phyloP scores from a whole-genome alignment of 2,113 vertebrate species.

The Chamaea fasciata region DNA sequence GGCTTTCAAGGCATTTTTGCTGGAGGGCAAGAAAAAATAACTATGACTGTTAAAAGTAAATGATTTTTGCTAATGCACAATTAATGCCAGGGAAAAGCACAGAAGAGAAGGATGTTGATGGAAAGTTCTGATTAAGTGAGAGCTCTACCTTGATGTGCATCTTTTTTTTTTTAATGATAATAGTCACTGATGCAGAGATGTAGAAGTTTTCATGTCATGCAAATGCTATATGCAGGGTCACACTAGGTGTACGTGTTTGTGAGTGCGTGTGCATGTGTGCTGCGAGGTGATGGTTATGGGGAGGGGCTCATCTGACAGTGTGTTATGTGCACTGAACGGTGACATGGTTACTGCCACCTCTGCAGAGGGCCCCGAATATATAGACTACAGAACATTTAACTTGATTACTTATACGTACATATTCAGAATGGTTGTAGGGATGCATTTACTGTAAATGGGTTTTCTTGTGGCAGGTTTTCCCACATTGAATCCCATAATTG shows the following conservation, averaged over 20 bases:
- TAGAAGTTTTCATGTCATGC: conserved; percentile 82
- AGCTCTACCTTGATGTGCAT: conserved; percentile 82
- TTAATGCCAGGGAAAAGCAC: conserved; percentile 94
- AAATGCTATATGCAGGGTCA: conserved; percentile 70
- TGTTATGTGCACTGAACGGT: conserved; percentile 84
- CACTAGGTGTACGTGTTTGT: conserved; percentile 41
- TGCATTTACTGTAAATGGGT: conserved; percentile 69
- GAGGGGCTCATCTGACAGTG: conserved; percentile 77
- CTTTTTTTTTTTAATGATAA: conserved; percentile 73
- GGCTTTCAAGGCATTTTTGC: conserved; percentile 99
- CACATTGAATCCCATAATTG: conserved; percentile 73
- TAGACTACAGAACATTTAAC: conserved; percentile 79
- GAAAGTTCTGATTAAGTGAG: conserved; percentile 93
- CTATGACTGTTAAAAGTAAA: conserved; percentile 99
- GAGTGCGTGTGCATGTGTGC: neutral
- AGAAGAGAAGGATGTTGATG: conserved; percentile 85
- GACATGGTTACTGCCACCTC: conserved; percentile 82
- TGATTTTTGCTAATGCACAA: conserved; percentile 99
- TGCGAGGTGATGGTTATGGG: conserved; percentile 64
- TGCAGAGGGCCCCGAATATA: conserved; percentile 77
- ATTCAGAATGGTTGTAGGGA: conserved; percentile 63
- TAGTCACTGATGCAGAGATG: conserved; percentile 80
- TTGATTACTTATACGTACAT: conserved; percentile 71
- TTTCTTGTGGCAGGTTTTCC: conserved; percentile 70
- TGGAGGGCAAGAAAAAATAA: conserved; percentile 99